These are phyloP conservation scores for Antechinus flavipes DNA, from an alignment of 2,113 vertebrate species.

Conservation along the genomic window DNA sequence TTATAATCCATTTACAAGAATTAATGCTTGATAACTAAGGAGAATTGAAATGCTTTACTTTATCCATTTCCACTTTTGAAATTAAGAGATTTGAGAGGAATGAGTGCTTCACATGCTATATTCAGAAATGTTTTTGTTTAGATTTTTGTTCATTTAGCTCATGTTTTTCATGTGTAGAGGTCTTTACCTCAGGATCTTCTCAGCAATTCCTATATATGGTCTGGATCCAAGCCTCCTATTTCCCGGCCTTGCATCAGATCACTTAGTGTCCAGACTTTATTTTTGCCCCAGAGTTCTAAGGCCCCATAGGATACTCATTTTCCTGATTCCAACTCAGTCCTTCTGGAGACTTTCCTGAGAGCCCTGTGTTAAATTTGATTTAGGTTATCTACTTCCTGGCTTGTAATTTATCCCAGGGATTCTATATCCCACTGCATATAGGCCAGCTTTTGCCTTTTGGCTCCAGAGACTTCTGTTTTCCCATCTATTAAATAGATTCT, in stretches of 20 bases:
- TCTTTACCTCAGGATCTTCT: neutral
- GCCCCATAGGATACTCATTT: neutral
- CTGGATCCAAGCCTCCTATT: no score
- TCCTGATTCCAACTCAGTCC: neutral
- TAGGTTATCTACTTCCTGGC: neutral
- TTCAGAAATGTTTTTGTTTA: constrained; percentile 30
- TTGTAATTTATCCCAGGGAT: no score
- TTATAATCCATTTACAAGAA: neutral
- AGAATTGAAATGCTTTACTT: neutral
- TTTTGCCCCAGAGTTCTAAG: neutral
- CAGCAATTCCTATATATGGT: neutral
- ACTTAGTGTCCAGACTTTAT: neutral
- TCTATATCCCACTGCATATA: no score
- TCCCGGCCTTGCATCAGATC: neutral
- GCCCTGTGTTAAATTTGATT: neutral
- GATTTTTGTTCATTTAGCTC: constrained; percentile 32
- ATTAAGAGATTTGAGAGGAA: neutral
- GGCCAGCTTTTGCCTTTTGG: no score
- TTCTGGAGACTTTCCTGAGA: neutral
- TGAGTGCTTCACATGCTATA: no score
- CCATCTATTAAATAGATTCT: no score
- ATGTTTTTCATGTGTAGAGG: neutral
- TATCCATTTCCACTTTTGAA: neutral
- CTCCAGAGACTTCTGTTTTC: no score
- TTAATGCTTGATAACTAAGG: neutral